Conservation (phyloP, 2,113 vertebrate species). For the Osmerus eperlanus region DNA sequence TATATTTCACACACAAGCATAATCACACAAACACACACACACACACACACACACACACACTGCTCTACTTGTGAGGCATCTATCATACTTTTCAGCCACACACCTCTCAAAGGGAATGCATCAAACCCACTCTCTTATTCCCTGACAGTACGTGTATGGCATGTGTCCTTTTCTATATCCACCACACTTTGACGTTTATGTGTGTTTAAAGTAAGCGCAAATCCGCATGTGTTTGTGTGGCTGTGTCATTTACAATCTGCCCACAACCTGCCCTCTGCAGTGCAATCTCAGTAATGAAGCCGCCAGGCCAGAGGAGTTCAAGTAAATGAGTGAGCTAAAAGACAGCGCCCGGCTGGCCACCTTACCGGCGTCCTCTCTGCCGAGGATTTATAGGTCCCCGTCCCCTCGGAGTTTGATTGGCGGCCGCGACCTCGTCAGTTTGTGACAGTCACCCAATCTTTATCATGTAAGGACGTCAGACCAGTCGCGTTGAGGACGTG, state of each 20-base stretch:
- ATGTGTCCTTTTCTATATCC: too few species aligned
- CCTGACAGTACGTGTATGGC: too few species aligned
- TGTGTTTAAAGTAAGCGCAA: not conserved
- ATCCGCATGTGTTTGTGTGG: not conserved
- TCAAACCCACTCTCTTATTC: too few species aligned
- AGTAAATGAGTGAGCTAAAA: conserved; percentile 23
- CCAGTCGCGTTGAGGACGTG: conserved; percentile 6
- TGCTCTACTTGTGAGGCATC: not conserved
- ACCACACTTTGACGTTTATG: not conserved
- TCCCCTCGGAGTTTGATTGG: conserved; percentile 24
- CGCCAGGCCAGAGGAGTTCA: conserved; percentile 19
- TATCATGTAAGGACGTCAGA: conserved; percentile 5
- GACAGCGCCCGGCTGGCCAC: not conserved
- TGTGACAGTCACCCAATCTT: conserved; percentile 12
- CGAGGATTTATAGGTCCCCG: conserved; percentile 26
- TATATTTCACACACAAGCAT: not conserved
- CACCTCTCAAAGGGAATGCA: not conserved
- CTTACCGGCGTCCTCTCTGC: not conserved
- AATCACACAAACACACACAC: not conserved
- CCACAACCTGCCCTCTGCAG: conserved; percentile 28
- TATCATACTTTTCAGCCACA: not conserved
- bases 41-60: not conserved
- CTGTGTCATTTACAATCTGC: conserved; percentile 5
- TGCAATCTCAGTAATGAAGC: conserved; percentile 63
- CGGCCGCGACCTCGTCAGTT: conserved; percentile 34